Conservation (phyloP, 2,888 invertebrate genomes). For the Monopis laevigella region DNA sequence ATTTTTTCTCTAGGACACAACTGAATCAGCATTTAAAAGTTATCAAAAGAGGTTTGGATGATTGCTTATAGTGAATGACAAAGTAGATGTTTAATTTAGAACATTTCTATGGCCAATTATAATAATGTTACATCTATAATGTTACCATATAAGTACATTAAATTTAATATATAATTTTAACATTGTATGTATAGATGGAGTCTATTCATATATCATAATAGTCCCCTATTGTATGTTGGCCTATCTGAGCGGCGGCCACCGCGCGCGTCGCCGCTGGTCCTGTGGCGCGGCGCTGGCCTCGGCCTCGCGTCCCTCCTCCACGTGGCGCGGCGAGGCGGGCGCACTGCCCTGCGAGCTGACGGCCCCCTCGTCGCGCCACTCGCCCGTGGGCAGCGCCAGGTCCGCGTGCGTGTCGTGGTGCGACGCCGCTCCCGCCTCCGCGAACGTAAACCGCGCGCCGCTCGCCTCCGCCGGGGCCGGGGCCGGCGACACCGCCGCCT, state of each 20-base stretch:
- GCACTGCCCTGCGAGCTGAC: constrained; percentile 62
- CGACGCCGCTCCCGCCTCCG: constrained; percentile 68
- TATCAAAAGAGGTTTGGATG: no score
- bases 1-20: no score
- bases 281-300: constrained; percentile 1
- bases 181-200: no score
- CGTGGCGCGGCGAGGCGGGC: constrained; percentile 56
- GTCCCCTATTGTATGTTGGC: no score
- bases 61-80: no score
- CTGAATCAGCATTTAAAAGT: no score
- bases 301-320: constrained; percentile 74
- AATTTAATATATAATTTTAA: no score
- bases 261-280: neutral
- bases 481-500: constrained; percentile 91
- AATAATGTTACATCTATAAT: no score
- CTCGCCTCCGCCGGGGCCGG: constrained; percentile 76
- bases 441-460: constrained; percentile 52
- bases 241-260: neutral
- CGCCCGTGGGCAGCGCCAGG: constrained; percentile 38
- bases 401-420: constrained; percentile 82
- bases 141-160: no score
- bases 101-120: no score
- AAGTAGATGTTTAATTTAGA: no score
- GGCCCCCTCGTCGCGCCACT: constrained; percentile 29
- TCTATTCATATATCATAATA: no score